Evolutionary conservation across 2,113 vertebrate species (phyloP).

Genomic region (Tetraodon nigroviridis): DNA sequence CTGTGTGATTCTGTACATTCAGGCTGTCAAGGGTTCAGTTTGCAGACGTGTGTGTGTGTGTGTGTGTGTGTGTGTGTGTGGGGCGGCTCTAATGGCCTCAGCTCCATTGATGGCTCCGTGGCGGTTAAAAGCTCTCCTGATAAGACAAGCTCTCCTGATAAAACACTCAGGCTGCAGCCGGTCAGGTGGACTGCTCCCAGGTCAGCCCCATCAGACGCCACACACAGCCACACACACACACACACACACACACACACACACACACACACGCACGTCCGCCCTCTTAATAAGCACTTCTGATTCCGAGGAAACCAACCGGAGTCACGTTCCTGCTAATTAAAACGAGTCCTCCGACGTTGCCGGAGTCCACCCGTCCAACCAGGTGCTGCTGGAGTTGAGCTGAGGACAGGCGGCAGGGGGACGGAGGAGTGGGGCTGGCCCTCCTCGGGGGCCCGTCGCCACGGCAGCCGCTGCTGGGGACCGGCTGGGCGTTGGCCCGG

Average conservation of each 20-base stretch:
- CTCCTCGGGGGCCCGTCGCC: constrained; percentile 46
- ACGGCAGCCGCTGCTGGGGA: constrained; percentile 35
- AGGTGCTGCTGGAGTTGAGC: background rate
- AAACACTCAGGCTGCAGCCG: constrained; percentile 29
- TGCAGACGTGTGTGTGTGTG: constrained; percentile 2
- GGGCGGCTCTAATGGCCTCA: constrained; percentile 17
- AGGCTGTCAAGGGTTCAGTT: background rate
- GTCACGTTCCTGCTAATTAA: too few species aligned
- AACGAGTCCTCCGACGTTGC: too few species aligned
- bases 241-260: too few species aligned
- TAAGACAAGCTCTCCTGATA: constrained; percentile 30
- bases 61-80: constrained; percentile 9
- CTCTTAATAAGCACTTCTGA: too few species aligned
- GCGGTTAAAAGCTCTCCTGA: constrained; percentile 53
- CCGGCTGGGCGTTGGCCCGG: constrained; percentile 53
- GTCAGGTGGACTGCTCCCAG: background rate
- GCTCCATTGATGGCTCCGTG: constrained; percentile 13
- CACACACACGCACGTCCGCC: too few species aligned
- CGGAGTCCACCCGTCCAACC: too few species aligned
- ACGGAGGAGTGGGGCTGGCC: background rate
- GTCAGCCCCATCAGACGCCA: too few species aligned
- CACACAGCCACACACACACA: too few species aligned
- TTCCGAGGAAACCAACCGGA: too few species aligned
- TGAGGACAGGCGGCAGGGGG: background rate
- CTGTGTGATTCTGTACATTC: constrained; percentile 6